Evolutionary conservation across 2,797 vertebrate genomes (phyloP).

Genomic region (Galagoides demidoff): DNA sequence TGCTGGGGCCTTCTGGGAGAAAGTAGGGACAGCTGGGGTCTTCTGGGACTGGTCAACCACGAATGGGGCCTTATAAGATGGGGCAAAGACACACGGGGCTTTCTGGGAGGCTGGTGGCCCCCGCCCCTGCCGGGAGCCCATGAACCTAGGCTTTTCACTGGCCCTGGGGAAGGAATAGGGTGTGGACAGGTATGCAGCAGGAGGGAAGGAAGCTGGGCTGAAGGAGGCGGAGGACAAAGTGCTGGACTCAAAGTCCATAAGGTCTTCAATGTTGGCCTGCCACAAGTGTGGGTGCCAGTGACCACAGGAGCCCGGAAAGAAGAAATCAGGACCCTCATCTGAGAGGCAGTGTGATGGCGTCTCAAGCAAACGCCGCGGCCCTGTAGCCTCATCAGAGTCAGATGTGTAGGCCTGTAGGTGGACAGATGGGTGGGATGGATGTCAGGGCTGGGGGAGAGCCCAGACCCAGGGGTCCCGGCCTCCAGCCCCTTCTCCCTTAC

Average conservation of each 20-base stretch:
- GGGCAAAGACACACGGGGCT: neutral
- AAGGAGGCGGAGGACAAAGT: neutral
- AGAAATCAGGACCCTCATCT: rapidly evolving
- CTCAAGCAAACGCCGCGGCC: neutral
- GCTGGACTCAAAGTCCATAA: neutral
- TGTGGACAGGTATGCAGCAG: neutral
- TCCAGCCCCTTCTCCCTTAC: neutral
- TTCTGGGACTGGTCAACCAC: neutral
- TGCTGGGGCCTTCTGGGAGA: neutral
- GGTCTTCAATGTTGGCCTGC: neutral
- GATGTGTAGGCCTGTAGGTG: neutral
- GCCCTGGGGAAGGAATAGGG: rapidly evolving
- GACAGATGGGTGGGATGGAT: too few relatives aligned
- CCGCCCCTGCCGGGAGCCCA: rapidly evolving
- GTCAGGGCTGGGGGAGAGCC: neutral
- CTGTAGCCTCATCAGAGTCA: rapidly evolving
- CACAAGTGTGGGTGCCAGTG: neutral
- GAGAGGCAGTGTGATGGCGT: neutral
- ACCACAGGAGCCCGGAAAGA: neutral
- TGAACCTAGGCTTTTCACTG: neutral
- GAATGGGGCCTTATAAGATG: neutral
- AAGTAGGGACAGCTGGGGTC: neutral
- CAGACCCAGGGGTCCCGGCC: neutral
- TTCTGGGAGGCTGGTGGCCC: neutral
- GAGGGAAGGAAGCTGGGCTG: rapidly evolving